Evolutionary conservation across 2,113 vertebrate species (phyloP).

Genomic region (Phrynosoma blainvillii): DNA sequence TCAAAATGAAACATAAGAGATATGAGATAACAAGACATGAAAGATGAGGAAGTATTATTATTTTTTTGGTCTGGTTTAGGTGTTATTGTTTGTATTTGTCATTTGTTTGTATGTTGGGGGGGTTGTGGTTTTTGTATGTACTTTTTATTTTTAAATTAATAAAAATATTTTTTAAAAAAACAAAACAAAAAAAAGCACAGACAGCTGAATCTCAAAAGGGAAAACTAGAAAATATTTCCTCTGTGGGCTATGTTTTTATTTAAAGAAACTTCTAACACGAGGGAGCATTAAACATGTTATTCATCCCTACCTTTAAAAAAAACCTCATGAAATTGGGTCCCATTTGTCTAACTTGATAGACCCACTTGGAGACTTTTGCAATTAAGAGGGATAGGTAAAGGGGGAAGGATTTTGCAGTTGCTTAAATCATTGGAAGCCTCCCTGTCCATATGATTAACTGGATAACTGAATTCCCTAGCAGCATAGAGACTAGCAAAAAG

Average conservation of each 20-base stretch:
- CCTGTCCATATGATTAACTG: slow-evolving; percentile 12
- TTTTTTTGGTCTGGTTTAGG: too few relatives aligned
- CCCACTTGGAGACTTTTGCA: background rate
- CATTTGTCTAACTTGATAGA: background rate
- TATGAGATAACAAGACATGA: too few relatives aligned
- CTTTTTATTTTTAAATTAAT: too few relatives aligned
- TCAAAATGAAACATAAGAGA: too few relatives aligned
- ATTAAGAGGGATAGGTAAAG: background rate
- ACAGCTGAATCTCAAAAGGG: background rate
- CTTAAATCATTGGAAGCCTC: slow-evolving; percentile 9
- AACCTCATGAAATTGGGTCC: background rate
- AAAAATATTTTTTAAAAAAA: too few relatives aligned
- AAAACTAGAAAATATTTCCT: background rate
- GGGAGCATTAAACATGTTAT: background rate
- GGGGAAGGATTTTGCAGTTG: background rate
- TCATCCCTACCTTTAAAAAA: background rate
- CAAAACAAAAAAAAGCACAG: background rate
- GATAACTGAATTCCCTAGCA: background rate
- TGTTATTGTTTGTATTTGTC: too few relatives aligned
- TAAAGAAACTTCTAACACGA: background rate
- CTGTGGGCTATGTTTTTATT: background rate
- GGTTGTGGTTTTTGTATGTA: too few relatives aligned
- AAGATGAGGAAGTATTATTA: too few relatives aligned
- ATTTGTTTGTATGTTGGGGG: too few relatives aligned
- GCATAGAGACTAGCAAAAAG: background rate